A percentile compares a stretch with the other conserved stretches of the same genome.
These are phyloP conservation scores for Stenichneumon culpator DNA, from an alignment of 2,888 invertebrate genomes.

Conservation along the genomic window DNA sequence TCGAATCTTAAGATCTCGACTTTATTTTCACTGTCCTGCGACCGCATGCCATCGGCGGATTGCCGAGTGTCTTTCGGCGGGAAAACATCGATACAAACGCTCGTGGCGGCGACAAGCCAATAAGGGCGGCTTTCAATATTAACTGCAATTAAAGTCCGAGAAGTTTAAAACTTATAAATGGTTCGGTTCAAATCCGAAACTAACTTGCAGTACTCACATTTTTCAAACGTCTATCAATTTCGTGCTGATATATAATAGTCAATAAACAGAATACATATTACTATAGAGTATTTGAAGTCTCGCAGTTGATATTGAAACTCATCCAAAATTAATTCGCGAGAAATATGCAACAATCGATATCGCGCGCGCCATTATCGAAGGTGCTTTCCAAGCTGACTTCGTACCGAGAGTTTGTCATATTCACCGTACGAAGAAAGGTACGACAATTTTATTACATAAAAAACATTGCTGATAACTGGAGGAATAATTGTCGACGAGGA, in stretches of 20 bases:
- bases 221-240: no score
- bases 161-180: neutral
- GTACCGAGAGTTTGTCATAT: slow-evolving; percentile 57
- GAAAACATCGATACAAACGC: slow-evolving; percentile 23
- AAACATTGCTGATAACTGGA: neutral
- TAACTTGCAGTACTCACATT: no score
- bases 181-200: neutral
- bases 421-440: slow-evolving; percentile 58
- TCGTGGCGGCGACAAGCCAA: neutral
- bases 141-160: neutral
- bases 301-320: neutral
- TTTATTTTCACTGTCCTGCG: neutral
- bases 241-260: no score
- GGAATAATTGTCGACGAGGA: slow-evolving; percentile 1
- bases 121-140: neutral
- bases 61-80: slow-evolving; percentile 23
- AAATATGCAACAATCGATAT: slow-evolving; percentile 9
- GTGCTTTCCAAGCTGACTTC: slow-evolving; percentile 50
- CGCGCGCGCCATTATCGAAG: slow-evolving; percentile 34
- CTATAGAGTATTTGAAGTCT: no score
- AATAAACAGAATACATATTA: no score
- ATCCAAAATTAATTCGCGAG: slow-evolving; percentile 2
- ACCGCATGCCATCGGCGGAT: neutral
- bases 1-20: neutral
- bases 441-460: slow-evolving; percentile 44